phyloP scores from a whole-genome alignment of 2,113 vertebrate genomes.

The Podocnemis expansa region DNA sequence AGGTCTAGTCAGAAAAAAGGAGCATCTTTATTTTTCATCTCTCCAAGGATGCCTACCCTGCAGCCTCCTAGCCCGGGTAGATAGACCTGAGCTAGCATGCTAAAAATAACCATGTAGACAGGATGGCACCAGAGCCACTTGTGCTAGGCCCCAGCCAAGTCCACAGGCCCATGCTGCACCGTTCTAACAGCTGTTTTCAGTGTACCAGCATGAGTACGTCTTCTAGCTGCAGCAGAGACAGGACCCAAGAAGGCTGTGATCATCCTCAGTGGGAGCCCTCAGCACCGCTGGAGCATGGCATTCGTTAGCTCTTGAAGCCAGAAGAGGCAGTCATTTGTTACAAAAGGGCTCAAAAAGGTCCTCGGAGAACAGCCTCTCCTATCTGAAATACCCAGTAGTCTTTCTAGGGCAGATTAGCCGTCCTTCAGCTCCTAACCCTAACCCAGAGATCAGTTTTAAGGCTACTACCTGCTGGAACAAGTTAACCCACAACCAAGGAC shows the following conservation, averaged over 20 bases:
- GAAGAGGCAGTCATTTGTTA: constrained; percentile 1
- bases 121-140: neutral
- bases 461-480: neutral
- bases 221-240: neutral
- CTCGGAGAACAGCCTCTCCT: neutral
- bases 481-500: neutral
- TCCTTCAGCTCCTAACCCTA: too few relatives aligned
- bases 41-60: neutral
- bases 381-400: neutral
- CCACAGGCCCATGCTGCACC: too few relatives aligned
- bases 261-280: neutral
- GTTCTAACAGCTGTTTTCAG: neutral
- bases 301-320: neutral
- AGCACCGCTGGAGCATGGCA: neutral
- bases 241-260: accelerated
- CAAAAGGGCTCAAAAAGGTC: neutral
- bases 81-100: neutral
- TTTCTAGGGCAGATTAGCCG: neutral
- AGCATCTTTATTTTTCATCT: neutral
- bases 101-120: neutral
- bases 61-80: neutral
- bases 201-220: neutral
- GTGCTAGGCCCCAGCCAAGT: neutral
- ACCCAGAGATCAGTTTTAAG: neutral
- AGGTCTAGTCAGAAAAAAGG: neutral